A percentile compares a stretch with the other conserved stretches of the same genome.
These are phyloP conservation scores for Epizoanthus rinbou DNA, from an alignment of 92 coral and sea anemone species.

Conservation along the genomic window DNA sequence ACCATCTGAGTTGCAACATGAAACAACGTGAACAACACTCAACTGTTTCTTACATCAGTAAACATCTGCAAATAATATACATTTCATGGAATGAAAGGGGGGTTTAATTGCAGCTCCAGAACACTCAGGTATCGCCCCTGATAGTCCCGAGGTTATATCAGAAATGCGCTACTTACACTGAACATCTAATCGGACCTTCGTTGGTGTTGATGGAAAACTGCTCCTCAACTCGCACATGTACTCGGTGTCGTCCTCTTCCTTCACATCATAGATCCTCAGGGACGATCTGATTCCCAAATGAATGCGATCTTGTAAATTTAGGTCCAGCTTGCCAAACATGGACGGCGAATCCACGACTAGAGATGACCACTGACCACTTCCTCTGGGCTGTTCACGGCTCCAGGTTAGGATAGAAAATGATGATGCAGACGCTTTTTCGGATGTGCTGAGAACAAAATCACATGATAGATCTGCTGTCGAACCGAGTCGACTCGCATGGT, in stretches of 20 bases:
- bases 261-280: conserved; percentile 50
- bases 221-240: conserved; percentile 74
- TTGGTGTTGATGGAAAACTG: conserved; percentile 73
- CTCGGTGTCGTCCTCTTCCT: conserved; percentile 63
- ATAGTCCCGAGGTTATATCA: no score
- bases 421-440: conserved; percentile 46
- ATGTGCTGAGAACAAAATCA: conserved; percentile 50
- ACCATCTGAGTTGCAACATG: no score
- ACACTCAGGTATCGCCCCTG: no score
- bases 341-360: conserved; percentile 43
- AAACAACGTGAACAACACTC: no score
- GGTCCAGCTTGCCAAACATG: conserved; percentile 47
- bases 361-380: conserved; percentile 61
- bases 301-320: conserved; percentile 45
- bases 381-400: conserved; percentile 59
- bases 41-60: no score
- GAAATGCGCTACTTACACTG: conserved; percentile 56
- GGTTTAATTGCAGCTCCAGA: no score
- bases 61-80: no score
- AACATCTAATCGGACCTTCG: conserved; percentile 53
- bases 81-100: no score
- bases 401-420: conserved; percentile 55
- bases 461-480: conserved; percentile 57
- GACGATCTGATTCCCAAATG: conserved; percentile 50
- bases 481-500: conserved; percentile 44